Conservation (phyloP, 2,113 vertebrate species). For the Danionella cerebrum region DNA sequence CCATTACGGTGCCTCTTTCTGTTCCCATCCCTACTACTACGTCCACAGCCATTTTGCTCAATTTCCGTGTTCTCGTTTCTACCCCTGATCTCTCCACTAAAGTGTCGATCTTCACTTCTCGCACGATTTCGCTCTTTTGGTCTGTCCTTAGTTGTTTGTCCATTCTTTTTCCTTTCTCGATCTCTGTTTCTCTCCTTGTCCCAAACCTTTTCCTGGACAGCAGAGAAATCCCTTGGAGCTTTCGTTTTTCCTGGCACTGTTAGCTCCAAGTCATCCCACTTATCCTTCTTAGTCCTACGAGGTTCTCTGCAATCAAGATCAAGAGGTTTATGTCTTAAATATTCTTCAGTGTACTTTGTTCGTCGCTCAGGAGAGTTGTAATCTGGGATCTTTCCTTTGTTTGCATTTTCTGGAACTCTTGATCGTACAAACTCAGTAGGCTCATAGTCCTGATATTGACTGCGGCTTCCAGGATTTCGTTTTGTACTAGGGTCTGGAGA, state of each 20-base stretch:
- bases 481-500: slow-evolving; percentile 45
- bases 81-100: neutral
- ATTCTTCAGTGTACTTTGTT: slow-evolving; percentile 24
- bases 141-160: slow-evolving; percentile 25
- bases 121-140: slow-evolving; percentile 13
- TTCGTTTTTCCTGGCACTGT: slow-evolving; percentile 53
- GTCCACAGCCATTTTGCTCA: neutral
- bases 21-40: slow-evolving; percentile 21
- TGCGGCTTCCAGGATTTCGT: slow-evolving; percentile 3
- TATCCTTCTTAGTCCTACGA: neutral
- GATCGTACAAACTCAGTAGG: slow-evolving; percentile 33
- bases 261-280: slow-evolving; percentile 40
- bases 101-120: slow-evolving; percentile 22
- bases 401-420: slow-evolving; percentile 43
- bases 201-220: slow-evolving; percentile 49
- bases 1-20: slow-evolving; percentile 42
- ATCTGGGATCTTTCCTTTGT: slow-evolving; percentile 37
- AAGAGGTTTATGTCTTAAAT: neutral
- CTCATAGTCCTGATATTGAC: slow-evolving; percentile 47
- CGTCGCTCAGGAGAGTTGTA: slow-evolving; percentile 38
- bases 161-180: slow-evolving; percentile 25
- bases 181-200: slow-evolving; percentile 31
- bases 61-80: neutral
- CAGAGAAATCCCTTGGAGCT: slow-evolving; percentile 41
- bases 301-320: slow-evolving; percentile 11